These are phyloP conservation scores for Drosophila mayri DNA, from an alignment of 1,140 invertebrate species.

Conservation along the genomic window DNA sequence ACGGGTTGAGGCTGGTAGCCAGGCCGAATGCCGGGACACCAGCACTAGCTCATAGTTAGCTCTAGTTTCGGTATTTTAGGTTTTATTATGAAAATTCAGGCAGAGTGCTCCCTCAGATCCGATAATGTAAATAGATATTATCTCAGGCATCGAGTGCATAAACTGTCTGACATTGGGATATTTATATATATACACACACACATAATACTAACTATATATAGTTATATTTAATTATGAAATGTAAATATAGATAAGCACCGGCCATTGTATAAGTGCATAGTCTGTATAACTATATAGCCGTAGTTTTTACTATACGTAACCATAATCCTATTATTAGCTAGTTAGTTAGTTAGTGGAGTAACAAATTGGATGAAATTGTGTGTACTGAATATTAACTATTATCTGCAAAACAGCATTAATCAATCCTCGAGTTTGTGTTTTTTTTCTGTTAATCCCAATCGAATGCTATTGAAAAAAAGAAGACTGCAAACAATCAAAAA, in stretches of 20 bases:
- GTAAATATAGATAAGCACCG: slow-evolving; percentile 54
- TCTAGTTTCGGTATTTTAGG: slow-evolving; percentile 32
- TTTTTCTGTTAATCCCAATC: slow-evolving; percentile 27
- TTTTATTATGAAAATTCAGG: not conserved
- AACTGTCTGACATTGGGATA: slow-evolving; percentile 11
- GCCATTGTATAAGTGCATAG: slow-evolving; percentile 51
- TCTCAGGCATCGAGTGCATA: slow-evolving; percentile 33
- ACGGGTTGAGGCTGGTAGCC: not conserved
- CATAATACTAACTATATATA: slow-evolving; percentile 3
- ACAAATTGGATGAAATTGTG: slow-evolving; percentile 44
- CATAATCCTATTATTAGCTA: slow-evolving; percentile 39
- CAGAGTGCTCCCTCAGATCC: slow-evolving; percentile 23
- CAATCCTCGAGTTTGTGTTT: slow-evolving; percentile 13
- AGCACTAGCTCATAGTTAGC: slow-evolving; percentile 5
- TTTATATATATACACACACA: slow-evolving; percentile 1
- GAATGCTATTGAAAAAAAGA: slow-evolving; percentile 29
- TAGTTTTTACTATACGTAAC: slow-evolving; percentile 23
- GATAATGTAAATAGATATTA: slow-evolving; percentile 40
- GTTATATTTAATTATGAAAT: slow-evolving; percentile 26
- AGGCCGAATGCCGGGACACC: not conserved
- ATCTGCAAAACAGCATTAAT: slow-evolving; percentile 34
- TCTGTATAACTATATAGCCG: slow-evolving; percentile 10
- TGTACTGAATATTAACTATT: slow-evolving; percentile 45
- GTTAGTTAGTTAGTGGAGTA: slow-evolving; percentile 50
- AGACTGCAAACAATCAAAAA: slow-evolving; percentile 49